phyloP scores from a whole-genome alignment of 2,888 invertebrate genomes.

The Napeogenes inachia region DNA sequence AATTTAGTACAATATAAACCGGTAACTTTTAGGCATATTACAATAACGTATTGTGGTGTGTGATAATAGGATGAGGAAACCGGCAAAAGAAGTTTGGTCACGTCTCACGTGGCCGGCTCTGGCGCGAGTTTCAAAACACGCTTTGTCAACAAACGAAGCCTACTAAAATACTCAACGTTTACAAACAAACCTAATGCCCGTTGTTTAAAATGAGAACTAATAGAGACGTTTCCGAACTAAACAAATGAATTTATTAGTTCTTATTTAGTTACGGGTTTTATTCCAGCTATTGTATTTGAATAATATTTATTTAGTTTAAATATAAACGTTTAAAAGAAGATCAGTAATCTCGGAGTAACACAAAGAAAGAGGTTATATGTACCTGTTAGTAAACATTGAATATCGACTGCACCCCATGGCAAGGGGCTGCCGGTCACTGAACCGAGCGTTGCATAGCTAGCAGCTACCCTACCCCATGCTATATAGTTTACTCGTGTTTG shows the following conservation, averaged over 20 bases:
- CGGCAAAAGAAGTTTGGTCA: constrained; percentile 20
- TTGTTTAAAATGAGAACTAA: constrained; percentile 41
- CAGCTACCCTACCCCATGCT: constrained; percentile 18
- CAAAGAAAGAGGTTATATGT: not conserved
- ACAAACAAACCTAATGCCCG: constrained; percentile 50
- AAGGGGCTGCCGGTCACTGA: constrained; percentile 70
- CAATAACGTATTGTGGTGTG: constrained; percentile 7
- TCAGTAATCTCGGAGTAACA: not conserved
- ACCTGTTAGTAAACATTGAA: constrained; percentile 18
- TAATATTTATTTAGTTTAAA: not conserved
- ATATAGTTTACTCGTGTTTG: constrained; percentile 4
- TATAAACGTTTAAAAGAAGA: constrained; percentile 3
- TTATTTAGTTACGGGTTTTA: not conserved
- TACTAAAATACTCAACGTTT: constrained; percentile 42
- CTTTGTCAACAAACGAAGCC: constrained; percentile 47
- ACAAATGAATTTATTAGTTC: constrained; percentile 10
- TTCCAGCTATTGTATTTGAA: not conserved
- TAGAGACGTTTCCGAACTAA: constrained; percentile 40
- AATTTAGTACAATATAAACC: no score
- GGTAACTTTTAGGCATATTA: not conserved
- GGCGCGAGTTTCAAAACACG: constrained; percentile 55
- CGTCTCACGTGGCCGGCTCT: constrained; percentile 46
- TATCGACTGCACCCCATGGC: constrained; percentile 59
- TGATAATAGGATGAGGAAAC: constrained; percentile 10
- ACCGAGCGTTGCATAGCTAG: constrained; percentile 38